Conservation (phyloP, 1,140 invertebrate genomes). For the Euwallacea similis region DNA sequence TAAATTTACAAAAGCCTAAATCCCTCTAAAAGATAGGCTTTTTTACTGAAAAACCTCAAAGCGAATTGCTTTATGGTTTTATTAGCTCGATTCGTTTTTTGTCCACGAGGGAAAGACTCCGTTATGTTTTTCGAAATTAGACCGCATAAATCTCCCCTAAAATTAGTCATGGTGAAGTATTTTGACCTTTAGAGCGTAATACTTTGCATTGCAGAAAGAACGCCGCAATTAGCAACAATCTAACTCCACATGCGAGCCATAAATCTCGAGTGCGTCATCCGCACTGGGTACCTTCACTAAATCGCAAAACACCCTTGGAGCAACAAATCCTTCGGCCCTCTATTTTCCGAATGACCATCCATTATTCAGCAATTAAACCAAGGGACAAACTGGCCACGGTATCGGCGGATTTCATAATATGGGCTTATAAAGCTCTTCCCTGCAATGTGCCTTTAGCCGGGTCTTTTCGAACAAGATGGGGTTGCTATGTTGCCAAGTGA, state of each 20-base stretch:
- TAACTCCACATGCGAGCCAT: slow-evolving; percentile 4
- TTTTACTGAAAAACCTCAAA: slow-evolving; percentile 33
- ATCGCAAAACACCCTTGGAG: slow-evolving; percentile 37
- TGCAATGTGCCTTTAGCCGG: slow-evolving; percentile 5
- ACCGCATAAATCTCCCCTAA: background rate
- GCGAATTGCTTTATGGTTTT: slow-evolving; percentile 36
- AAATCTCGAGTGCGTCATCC: slow-evolving; percentile 25
- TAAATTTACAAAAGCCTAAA: slow-evolving; percentile 39
- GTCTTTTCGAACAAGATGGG: slow-evolving; percentile 1
- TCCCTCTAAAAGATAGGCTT: slow-evolving; percentile 29
- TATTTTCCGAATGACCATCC: slow-evolving; percentile 41
- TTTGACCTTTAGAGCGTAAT: no score
- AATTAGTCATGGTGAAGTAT: background rate
- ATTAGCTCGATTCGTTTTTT: slow-evolving; percentile 24
- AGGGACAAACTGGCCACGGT: slow-evolving; percentile 40
- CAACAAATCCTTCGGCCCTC: slow-evolving; percentile 37
- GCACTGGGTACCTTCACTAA: slow-evolving; percentile 37
- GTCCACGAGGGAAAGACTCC: slow-evolving; percentile 2
- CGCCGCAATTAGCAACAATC: no score
- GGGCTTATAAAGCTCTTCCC: slow-evolving; percentile 17
- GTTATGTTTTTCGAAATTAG: slow-evolving; percentile 17
- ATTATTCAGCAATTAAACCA: slow-evolving; percentile 45
- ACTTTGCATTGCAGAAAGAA: no score
- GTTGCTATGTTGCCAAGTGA: slow-evolving; percentile 8
- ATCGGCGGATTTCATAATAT: slow-evolving; percentile 34